Percentiles rank a stretch among this genome's conserved stretches.
Conservation (phyloP, 2,113 vertebrate species). For the Eurystomus gularis region DNA sequence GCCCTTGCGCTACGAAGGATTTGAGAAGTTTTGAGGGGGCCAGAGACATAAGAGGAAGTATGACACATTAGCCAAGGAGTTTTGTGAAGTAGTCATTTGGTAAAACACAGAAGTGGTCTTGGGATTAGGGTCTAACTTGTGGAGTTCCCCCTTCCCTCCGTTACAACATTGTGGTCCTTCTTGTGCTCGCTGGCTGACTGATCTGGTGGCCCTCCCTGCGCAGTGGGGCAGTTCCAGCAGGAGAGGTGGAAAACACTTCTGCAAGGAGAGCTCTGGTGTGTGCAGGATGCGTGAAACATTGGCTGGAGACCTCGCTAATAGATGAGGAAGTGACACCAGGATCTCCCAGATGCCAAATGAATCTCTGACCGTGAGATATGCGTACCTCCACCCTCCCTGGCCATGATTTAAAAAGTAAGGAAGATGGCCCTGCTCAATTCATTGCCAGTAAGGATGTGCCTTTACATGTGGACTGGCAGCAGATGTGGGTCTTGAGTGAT, state of each 20-base stretch:
- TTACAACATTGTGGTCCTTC: background rate
- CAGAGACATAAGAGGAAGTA: background rate
- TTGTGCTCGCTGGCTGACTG: background rate
- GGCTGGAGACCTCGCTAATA: background rate
- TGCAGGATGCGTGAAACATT: background rate
- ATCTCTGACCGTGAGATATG: background rate
- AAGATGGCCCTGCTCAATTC: background rate
- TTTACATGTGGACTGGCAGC: background rate
- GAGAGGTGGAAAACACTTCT: background rate
- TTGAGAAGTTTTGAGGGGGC: background rate
- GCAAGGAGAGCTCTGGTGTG: background rate
- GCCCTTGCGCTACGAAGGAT: background rate
- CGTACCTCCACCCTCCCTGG: background rate
- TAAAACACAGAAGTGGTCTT: slow-evolving; percentile 12
- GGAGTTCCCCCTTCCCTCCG: background rate
- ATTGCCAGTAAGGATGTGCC: background rate
- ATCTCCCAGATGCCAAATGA: background rate
- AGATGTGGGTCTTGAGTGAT: background rate
- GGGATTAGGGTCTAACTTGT: background rate
- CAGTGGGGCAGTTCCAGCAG: background rate
- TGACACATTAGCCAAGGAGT: background rate
- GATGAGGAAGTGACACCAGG: background rate
- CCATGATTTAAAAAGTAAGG: background rate
- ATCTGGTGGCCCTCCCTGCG: background rate
- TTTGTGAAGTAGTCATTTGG: background rate